Percentiles rank a stretch among this genome's conserved stretches.
phyloP scores from a whole-genome alignment of 2,797 vertebrate species.

The Acipenser oxyrinchus region DNA sequence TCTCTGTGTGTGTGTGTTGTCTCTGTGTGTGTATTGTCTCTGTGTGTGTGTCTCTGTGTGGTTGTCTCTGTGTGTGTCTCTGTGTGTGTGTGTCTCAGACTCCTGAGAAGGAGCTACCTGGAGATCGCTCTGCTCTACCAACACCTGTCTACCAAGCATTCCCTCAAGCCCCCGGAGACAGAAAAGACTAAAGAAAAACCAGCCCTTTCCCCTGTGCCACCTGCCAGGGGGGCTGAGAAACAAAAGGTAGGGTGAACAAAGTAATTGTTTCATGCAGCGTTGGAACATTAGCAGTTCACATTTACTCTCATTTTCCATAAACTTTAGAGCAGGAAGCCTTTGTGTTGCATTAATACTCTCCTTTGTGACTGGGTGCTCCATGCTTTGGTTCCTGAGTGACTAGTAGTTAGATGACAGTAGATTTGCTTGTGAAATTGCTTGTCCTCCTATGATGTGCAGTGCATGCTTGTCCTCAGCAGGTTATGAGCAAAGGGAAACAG shows the following conservation, averaged over 20 bases:
- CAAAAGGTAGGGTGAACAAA: constrained; percentile 7
- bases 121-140: constrained; percentile 67
- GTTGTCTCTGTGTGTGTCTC: background rate
- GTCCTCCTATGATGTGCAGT: background rate
- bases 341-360: too few species aligned
- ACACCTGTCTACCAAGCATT: constrained; percentile 31
- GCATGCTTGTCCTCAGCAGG: constrained; percentile 15
- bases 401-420: too few species aligned
- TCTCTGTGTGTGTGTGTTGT: background rate
- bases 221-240: constrained; percentile 1
- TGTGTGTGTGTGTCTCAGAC: constrained; percentile 41
- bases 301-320: too few species aligned
- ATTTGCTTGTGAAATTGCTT: too few species aligned
- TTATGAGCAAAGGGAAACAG: constrained; percentile 11
- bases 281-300: too few species aligned
- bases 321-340: too few species aligned
- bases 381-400: too few species aligned
- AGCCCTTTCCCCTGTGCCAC: background rate
- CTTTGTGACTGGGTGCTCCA: too few species aligned
- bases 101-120: constrained; percentile 66
- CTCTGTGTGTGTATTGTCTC: too few species aligned
- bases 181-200: background rate
- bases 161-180: constrained; percentile 2
- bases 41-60: too few species aligned
- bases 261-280: too few species aligned